phyloP scores from a whole-genome alignment of 1,140 invertebrate species.

The Cataglyphis hispanica region DNA sequence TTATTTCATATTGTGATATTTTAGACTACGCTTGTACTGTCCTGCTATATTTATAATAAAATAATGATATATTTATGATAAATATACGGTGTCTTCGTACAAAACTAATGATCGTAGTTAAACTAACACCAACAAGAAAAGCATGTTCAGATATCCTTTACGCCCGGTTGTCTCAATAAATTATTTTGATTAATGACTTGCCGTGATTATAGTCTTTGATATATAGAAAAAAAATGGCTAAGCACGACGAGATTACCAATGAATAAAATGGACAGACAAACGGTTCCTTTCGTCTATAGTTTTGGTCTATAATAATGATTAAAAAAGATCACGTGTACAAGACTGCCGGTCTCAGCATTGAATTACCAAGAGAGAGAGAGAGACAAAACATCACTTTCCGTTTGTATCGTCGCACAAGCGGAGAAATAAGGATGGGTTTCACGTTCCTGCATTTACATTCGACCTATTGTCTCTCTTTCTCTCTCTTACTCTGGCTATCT shows the following conservation, averaged over 20 bases:
- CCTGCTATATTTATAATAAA: conserved; percentile 23
- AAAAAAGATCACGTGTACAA: conserved; percentile 27
- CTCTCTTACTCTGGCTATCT: conserved; percentile 60
- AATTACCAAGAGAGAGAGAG: conserved; percentile 48
- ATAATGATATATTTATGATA: conserved; percentile 39
- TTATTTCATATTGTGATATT: not conserved
- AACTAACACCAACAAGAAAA: not conserved
- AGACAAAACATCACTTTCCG: conserved; percentile 63
- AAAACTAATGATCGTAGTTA: conserved; percentile 21
- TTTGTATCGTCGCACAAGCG: conserved; percentile 74
- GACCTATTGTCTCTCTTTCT: conserved; percentile 83
- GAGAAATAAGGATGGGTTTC: conserved; percentile 80
- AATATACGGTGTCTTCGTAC: not conserved
- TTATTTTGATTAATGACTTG: conserved; percentile 49
- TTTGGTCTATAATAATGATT: conserved; percentile 17
- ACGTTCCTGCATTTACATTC: conserved; percentile 85
- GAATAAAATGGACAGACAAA: not conserved
- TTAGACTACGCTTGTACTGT: not conserved
- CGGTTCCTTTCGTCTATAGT: not conserved
- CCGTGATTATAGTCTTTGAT: not conserved
- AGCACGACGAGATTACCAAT: not conserved
- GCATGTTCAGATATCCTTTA: conserved; percentile 10
- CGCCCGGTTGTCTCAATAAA: conserved; percentile 11
- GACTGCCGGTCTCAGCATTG: conserved; percentile 4
- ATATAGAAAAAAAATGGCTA: not conserved